phyloP scores from a whole-genome alignment of 2,888 invertebrate species.

The Biston stratarius region DNA sequence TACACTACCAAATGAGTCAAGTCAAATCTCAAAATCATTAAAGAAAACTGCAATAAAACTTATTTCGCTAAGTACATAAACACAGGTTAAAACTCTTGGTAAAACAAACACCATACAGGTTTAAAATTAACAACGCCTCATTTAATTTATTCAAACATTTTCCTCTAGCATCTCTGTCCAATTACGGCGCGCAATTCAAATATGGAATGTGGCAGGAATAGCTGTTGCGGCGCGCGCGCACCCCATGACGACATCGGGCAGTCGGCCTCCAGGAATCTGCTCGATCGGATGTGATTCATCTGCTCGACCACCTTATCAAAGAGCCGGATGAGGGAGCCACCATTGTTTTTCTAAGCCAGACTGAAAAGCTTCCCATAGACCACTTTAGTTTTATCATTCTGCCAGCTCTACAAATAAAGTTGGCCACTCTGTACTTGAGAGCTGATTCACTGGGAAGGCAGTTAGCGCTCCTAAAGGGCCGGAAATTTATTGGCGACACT shows the following conservation, averaged over 20 bases:
- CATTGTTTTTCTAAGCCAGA: not conserved
- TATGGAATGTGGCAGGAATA: slow-evolving; percentile 67
- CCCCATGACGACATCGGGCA: slow-evolving; percentile 73
- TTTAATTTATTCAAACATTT: slow-evolving; percentile 16
- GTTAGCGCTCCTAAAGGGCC: slow-evolving; percentile 8
- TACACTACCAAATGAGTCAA: no score
- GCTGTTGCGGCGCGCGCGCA: slow-evolving; percentile 59
- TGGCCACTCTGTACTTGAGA: slow-evolving; percentile 14
- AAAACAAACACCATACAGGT: not conserved
- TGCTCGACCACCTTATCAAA: not conserved
- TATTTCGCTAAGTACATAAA: no score
- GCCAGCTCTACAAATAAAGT: not conserved
- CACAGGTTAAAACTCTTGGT: no score
- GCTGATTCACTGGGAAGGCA: slow-evolving; percentile 28
- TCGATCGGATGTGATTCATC: slow-evolving; percentile 36
- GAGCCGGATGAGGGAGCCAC: not conserved
- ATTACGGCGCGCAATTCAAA: slow-evolving; percentile 51
- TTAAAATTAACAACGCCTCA: slow-evolving; percentile 11
- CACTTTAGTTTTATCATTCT: not conserved
- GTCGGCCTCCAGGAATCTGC: slow-evolving; percentile 58
- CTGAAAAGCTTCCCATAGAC: not conserved
- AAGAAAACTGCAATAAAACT: no score
- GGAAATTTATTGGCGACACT: slow-evolving; percentile 26
- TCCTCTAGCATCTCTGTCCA: slow-evolving; percentile 39
- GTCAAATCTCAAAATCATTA: no score